Percentiles rank a stretch among this genome's conserved stretches.
Conservation (phyloP, 2,888 invertebrate genomes). For the Timandra comae region DNA sequence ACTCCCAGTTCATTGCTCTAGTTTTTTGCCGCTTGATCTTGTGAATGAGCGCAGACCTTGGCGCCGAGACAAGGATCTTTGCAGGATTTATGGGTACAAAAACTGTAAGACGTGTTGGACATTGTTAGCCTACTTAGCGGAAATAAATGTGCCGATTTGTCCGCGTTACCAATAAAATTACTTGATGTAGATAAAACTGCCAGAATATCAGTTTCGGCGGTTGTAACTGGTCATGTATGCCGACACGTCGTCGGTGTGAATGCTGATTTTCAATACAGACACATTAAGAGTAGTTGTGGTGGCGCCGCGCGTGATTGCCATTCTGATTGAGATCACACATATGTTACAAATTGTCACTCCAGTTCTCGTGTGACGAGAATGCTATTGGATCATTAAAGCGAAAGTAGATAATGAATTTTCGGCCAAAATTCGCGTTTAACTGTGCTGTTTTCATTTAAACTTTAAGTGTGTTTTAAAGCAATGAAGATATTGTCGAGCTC, state of each 20-base stretch:
- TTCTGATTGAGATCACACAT: slow-evolving; percentile 62
- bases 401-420: slow-evolving; percentile 7
- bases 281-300: slow-evolving; percentile 61
- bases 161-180: slow-evolving; percentile 25
- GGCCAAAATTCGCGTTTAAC: slow-evolving; percentile 11
- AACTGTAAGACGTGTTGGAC: slow-evolving; percentile 34
- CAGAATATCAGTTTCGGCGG: slow-evolving; percentile 34
- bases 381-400: slow-evolving; percentile 15
- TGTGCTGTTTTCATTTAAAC: slow-evolving; percentile 26
- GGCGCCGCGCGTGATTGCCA: slow-evolving; percentile 65
- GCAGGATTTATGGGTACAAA: slow-evolving; percentile 53
- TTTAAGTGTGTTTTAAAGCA: slow-evolving; percentile 39
- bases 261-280: slow-evolving; percentile 63
- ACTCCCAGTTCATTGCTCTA: slow-evolving; percentile 72
- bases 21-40: slow-evolving; percentile 70
- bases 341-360: slow-evolving; percentile 67
- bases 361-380: slow-evolving; percentile 62
- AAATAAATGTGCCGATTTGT: slow-evolving; percentile 24
- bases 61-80: slow-evolving; percentile 52
- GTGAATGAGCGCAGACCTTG: slow-evolving; percentile 68
- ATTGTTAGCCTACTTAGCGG: slow-evolving; percentile 25
- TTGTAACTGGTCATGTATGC: slow-evolving; percentile 41
- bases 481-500: slow-evolving; percentile 59
- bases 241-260: slow-evolving; percentile 40
- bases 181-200: slow-evolving; percentile 29